Evolutionary conservation across 1,140 invertebrate species (phyloP), one percentile per base, ranked within the genome.

Genomic region (Cheumatopsyche charites): DNA sequence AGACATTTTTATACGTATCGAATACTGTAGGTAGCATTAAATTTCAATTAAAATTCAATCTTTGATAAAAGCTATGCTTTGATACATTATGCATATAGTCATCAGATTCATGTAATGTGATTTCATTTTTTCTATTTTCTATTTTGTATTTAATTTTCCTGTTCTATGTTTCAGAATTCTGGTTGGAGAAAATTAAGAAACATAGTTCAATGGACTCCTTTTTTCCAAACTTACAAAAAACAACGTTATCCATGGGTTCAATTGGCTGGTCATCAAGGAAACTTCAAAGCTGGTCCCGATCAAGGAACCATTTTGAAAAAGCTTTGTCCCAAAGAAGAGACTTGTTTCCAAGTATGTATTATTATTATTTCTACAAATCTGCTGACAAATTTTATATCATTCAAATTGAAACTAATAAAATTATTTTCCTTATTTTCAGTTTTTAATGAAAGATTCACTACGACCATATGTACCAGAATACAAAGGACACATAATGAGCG

Each of bases 171-270:
- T 90, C 88, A 97, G 94, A 90, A 90, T 78, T 96, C 94, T 55
- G 93, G 92, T 77, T 98, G 95, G 96, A 87, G 92, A 71, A 97
- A 96, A 83, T 88, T 97, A 36, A 87, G 94, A 55, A 97, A 95
- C 79, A 94, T 96, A 67, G 94, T 98, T 36, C 93, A 95, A 79
- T 96, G 94, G 94, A 95, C 95, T 29, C 95, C 95, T 21, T 98
- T 98, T 86, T 94, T 97, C 79, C 96, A 97, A 84, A 97, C 94
- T 0, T 97, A 96, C 86, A 97, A 96, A 81, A 96, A 96, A 81
- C 92, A 95, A 82, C 86, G 92, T 73, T 97, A 98, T 85, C 95
- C 94, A 62, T 98, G 96, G 96, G 93, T 98, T 29, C 96, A 98
- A 81, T 84, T 97, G 26, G 94, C 94, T 26, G 94, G 94, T 4